These are phyloP conservation scores for Rhorus exstirpatorius DNA, from an alignment of 2,888 invertebrate genomes.

Conservation along the genomic window DNA sequence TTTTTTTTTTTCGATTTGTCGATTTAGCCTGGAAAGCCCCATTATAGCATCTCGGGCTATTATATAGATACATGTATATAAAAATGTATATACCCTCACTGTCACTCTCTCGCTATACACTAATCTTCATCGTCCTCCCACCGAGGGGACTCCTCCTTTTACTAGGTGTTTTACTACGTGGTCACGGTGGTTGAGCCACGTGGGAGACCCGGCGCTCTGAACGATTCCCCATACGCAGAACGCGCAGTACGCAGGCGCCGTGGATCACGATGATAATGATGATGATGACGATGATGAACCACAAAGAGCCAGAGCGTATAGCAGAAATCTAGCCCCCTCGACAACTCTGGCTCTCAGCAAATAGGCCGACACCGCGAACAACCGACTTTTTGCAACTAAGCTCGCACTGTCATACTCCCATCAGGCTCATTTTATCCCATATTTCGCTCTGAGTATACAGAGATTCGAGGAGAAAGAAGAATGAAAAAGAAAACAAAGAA, in stretches of 20 bases:
- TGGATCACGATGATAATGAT: slow-evolving; percentile 54
- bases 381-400: not conserved
- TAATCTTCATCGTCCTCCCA: slow-evolving; percentile 74
- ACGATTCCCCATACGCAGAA: slow-evolving; percentile 26
- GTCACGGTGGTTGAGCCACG: slow-evolving; percentile 85
- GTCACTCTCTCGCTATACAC: slow-evolving; percentile 55
- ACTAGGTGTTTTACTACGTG: slow-evolving; percentile 80
- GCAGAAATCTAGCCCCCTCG: slow-evolving; percentile 11
- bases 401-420: not conserved
- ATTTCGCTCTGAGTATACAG: not conserved
- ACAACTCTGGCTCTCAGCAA: slow-evolving; percentile 33
- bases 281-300: slow-evolving; percentile 43
- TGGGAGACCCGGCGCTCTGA: slow-evolving; percentile 79
- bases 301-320: slow-evolving; percentile 33
- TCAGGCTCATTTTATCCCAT: not conserved
- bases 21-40: not conserved
- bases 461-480: slow-evolving; percentile 10
- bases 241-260: slow-evolving; percentile 32
- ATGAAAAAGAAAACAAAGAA: not conserved
- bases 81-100: slow-evolving; percentile 1
- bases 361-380: slow-evolving; percentile 18
- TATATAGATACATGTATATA: not conserved
- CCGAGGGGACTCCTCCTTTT: slow-evolving; percentile 60
- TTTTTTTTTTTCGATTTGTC: too few species aligned
- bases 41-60: not conserved